Evolutionary conservation across 2,113 vertebrate species (phyloP), one percentile per base, ranked within the genome.

Genomic region (Oryzias celebensis): DNA sequence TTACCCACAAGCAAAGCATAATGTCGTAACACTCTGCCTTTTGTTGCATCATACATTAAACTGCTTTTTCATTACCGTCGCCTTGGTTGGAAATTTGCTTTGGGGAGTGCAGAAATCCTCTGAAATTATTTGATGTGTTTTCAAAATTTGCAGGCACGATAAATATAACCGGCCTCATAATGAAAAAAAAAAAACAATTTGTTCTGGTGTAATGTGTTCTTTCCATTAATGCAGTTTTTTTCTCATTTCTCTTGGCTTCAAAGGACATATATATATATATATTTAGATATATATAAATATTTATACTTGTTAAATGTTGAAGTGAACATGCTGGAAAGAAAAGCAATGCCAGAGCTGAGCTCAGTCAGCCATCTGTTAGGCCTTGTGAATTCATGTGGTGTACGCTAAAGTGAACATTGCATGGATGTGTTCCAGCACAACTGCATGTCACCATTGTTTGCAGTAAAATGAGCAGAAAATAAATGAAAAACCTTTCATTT

Each of bases 311-410:
- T 68, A 22, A 50, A 10, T 5, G 57, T 84, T 82, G 75, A 75
- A 81, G 70, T 58, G 68, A 68, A 82, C 68, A 74, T 60, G 47
- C 69, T 82, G 71, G 78, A 73, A 86, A 69, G 78, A 72, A 82
- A 65, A 73, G 73, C 76, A 68, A 43, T 14, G 54, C 58, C 53
- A 58, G 52, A 62, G 80, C 71, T 80, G 24, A 67, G 73, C 77
- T 70, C 66, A 81, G 75, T 83, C 65, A 68, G 60, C 86, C 89
- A 86, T 89, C 85, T 89, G 87, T 79, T 85, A 52, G 78, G 31
- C 77, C 70, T 68, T 71, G 72, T 75, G 66, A 65, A 67, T 75
- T 70, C 83, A 78, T 64, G 65, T 22, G 24, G 80, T 47, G 81
- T 68, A 68, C 73, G 72, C 68, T 63, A 62, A 71, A 82, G 78